Evolutionary conservation across 1,140 invertebrate genomes (phyloP).

Genomic region (Hycleus phaleratus): DNA sequence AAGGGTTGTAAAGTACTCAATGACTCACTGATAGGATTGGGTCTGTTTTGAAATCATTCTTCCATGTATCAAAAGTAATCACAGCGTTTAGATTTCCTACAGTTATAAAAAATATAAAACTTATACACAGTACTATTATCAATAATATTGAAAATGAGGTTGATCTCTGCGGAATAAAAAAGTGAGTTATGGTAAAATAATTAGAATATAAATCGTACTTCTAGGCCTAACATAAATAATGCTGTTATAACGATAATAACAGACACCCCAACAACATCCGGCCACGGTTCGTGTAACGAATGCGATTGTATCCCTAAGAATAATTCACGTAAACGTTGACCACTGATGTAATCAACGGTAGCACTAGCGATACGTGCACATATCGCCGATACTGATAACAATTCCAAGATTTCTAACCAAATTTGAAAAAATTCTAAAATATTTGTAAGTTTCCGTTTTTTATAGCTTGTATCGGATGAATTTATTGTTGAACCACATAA

Average conservation of each 20-base stretch:
- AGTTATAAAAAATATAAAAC: constrained; percentile 37
- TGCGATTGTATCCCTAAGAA: constrained; percentile 48
- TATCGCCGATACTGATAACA: constrained; percentile 53
- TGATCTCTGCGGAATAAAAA: constrained; percentile 23
- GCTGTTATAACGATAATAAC: constrained; percentile 56
- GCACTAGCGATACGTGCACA: constrained; percentile 55
- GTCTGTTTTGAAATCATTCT: constrained; percentile 25
- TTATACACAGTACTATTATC: constrained; percentile 28
- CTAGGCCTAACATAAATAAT: constrained; percentile 62
- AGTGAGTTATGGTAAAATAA: neutral
- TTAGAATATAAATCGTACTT: constrained; percentile 41
- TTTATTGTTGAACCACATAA: constrained; percentile 20
- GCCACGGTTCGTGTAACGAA: constrained; percentile 55
- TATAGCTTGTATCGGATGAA: constrained; percentile 13
- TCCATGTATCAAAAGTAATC: constrained; percentile 21
- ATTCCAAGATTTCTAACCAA: constrained; percentile 54
- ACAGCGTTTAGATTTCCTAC: constrained; percentile 39
- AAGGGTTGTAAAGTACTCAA: neutral
- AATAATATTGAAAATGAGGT: constrained; percentile 31
- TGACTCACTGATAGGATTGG: constrained; percentile 2
- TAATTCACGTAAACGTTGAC: constrained; percentile 49
- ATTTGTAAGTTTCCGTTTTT: constrained; percentile 25
- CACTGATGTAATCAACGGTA: constrained; percentile 57
- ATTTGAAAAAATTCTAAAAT: constrained; percentile 46
- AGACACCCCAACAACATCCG: constrained; percentile 59